phyloP scores from a whole-genome alignment of 2,113 vertebrate species.

The Pogona vitticeps region DNA sequence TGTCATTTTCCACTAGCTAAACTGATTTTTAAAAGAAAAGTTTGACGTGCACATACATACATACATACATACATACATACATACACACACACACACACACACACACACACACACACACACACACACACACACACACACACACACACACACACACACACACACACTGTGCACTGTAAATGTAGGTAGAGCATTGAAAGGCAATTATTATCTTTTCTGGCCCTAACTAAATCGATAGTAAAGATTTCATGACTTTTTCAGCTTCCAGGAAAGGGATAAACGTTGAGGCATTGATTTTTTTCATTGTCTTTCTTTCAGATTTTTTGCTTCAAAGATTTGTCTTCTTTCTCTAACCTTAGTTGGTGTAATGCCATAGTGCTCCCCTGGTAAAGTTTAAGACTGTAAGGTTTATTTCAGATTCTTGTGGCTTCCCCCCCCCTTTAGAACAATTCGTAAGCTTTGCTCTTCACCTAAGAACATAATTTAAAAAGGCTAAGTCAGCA shows the following conservation, averaged over 20 bases:
- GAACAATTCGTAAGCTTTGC: neutral
- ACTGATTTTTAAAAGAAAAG: neutral
- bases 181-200: neutral
- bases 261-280: neutral
- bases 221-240: conserved; percentile 6
- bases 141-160: too few relatives aligned
- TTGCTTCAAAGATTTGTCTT: neutral
- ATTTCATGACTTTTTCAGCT: conserved; percentile 14
- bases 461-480: neutral
- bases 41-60: neutral
- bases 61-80: too few relatives aligned
- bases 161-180: neutral
- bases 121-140: too few relatives aligned
- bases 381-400: neutral
- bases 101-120: too few relatives aligned
- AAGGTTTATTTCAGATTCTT: neutral
- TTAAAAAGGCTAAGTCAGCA: neutral
- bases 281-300: conserved; percentile 3
- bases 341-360: neutral
- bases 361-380: neutral
- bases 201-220: neutral
- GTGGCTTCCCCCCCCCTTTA: neutral
- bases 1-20: neutral
- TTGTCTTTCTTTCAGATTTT: conserved; percentile 21
- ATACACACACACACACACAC: too few relatives aligned